These are phyloP conservation scores for Pachycephala philippinensis DNA, from an alignment of 2,113 vertebrate genomes.

Conservation along the genomic window DNA sequence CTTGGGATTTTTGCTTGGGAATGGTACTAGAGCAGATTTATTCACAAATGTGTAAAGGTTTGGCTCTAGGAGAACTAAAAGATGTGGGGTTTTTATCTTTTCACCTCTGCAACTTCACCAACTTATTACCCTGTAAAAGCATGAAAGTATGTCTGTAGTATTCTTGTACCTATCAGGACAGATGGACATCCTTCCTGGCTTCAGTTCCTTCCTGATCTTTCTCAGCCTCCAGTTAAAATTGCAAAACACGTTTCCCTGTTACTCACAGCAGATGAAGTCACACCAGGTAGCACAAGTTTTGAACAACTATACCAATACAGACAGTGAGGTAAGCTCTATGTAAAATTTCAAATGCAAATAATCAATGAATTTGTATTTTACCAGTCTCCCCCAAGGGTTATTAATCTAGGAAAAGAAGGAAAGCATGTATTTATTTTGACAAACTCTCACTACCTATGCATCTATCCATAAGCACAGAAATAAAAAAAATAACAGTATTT, in stretches of 20 bases:
- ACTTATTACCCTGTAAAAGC: background rate
- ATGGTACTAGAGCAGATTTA: background rate
- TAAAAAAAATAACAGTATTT: background rate
- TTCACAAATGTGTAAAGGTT: background rate
- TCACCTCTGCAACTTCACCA: background rate
- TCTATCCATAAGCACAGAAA: background rate
- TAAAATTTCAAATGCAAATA: background rate
- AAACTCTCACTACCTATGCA: background rate
- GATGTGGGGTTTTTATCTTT: background rate
- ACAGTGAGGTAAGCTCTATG: background rate
- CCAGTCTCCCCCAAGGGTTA: background rate
- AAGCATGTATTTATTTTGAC: background rate
- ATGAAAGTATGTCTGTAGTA: background rate
- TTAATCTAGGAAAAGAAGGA: background rate
- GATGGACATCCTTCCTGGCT: background rate
- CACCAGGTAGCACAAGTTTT: background rate
- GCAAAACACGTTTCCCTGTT: background rate
- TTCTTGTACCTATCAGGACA: background rate
- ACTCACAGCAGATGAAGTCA: background rate
- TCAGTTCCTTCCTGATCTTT: background rate
- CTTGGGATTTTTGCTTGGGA: background rate
- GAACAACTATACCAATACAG: background rate
- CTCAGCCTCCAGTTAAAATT: background rate
- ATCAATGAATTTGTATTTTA: background rate
- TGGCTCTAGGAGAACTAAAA: background rate